Percentiles rank a stretch among this genome's conserved stretches.
Evolutionary conservation across 2,888 invertebrate genomes (phyloP).

Genomic region (Oligia strigilis): DNA sequence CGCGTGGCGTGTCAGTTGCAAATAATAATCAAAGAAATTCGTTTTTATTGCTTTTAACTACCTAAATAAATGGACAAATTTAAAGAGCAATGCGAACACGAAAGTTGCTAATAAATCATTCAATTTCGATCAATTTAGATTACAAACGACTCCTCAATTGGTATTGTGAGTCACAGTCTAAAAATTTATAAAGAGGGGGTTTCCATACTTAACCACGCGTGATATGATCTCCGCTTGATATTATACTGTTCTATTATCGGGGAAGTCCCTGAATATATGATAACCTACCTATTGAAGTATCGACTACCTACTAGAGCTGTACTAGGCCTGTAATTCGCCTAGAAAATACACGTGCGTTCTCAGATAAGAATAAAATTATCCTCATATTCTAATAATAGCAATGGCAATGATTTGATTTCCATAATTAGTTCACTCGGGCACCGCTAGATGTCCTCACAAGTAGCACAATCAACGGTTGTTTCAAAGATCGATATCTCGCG

Average conservation of each 20-base stretch:
- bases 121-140: conserved; percentile 54
- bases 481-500: conserved; percentile 30
- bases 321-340: background rate
- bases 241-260: conserved; percentile 15
- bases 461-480: conserved; percentile 42
- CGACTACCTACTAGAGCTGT: background rate
- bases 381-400: conserved; percentile 12
- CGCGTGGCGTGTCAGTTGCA: background rate
- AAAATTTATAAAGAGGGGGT: conserved; percentile 1
- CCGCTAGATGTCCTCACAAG: conserved; percentile 49
- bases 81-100: conserved; percentile 18
- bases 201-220: background rate
- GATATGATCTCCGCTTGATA: background rate
- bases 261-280: conserved; percentile 34
- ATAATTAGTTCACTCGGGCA: conserved; percentile 27
- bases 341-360: conserved; percentile 19
- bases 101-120: conserved; percentile 33
- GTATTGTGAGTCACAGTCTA: conserved; percentile 46
- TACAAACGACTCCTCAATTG: conserved; percentile 24
- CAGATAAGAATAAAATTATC: conserved; percentile 16
- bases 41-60: conserved; percentile 5
- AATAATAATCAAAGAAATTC: background rate
- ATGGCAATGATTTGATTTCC: background rate
- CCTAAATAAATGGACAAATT: background rate
- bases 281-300: background rate